Evolutionary conservation across 1,140 invertebrate genomes (phyloP).

Genomic region (Atta texana): DNA sequence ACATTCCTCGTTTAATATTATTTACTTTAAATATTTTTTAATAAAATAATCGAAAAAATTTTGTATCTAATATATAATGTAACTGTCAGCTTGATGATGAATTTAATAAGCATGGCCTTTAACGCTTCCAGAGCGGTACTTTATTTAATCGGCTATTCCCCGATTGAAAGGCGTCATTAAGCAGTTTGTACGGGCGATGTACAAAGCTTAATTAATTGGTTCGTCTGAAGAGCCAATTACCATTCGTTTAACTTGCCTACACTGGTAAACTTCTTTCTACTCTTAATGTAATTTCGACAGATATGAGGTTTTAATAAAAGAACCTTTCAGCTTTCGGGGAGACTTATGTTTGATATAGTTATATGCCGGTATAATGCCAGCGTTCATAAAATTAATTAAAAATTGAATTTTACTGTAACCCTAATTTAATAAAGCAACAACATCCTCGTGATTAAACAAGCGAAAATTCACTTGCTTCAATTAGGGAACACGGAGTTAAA

Average conservation of each 20-base stretch:
- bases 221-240: constrained; percentile 41
- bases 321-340: constrained; percentile 15
- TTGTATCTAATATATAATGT: background rate
- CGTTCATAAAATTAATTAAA: constrained; percentile 31
- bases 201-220: constrained; percentile 56
- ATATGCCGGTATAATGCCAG: background rate
- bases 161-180: constrained; percentile 52
- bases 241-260: constrained; percentile 29
- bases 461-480: background rate
- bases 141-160: constrained; percentile 34
- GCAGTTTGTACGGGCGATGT: background rate
- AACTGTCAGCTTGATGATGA: background rate
- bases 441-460: constrained; percentile 25
- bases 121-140: background rate
- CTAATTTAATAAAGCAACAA: constrained; percentile 30
- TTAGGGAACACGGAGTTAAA: background rate
- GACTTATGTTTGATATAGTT: constrained; percentile 28
- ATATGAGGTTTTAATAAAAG: constrained; percentile 38
- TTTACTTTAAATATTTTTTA: constrained; percentile 13
- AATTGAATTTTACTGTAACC: background rate
- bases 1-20: too few relatives aligned
- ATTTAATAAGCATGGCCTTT: constrained; percentile 15
- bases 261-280: constrained; percentile 35
- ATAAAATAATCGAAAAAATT: background rate
- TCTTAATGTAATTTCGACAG: constrained; percentile 35